Percentiles rank a stretch among this genome's conserved stretches.
Evolutionary conservation across 2,797 vertebrate species (phyloP).

Genomic region (Botia kubotai): DNA sequence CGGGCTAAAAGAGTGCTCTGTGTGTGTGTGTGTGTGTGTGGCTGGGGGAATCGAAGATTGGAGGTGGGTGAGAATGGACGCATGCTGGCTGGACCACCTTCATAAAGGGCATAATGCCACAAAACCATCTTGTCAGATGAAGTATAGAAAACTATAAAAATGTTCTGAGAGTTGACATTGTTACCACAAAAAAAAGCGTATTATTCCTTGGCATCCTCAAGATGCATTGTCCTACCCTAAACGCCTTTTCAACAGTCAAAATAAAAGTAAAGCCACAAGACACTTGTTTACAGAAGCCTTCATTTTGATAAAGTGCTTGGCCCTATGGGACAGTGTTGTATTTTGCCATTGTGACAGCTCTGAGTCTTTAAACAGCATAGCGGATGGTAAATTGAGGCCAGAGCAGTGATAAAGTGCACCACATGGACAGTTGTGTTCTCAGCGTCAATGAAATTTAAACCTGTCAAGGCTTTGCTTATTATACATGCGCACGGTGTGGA

Average conservation of each 20-base stretch:
- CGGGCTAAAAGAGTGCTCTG: constrained; percentile 44
- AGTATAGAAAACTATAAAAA: neutral
- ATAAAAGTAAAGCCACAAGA: constrained; percentile 38
- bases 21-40: constrained; percentile 22
- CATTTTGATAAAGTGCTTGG: constrained; percentile 43
- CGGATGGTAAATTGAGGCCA: constrained; percentile 34
- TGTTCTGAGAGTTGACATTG: neutral
- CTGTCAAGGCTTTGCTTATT: constrained; percentile 63
- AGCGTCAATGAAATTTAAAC: constrained; percentile 43
- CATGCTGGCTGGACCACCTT: constrained; percentile 55
- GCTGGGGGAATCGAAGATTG: constrained; percentile 51
- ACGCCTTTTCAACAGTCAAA: neutral
- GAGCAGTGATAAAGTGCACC: constrained; percentile 39
- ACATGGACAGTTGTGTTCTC: constrained; percentile 39
- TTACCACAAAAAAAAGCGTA: neutral
- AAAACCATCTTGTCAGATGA: neutral
- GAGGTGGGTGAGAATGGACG: constrained; percentile 46
- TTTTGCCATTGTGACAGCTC: constrained; percentile 47
- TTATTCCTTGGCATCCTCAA: neutral
- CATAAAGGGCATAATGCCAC: constrained; percentile 12
- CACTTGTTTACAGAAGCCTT: constrained; percentile 33
- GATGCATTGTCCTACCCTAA: neutral
- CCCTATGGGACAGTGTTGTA: constrained; percentile 44
- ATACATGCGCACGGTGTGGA: constrained; percentile 64
- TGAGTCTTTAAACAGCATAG: constrained; percentile 43